A percentile compares a stretch with the other conserved stretches of the same genome.
phyloP scores from a whole-genome alignment of 2,797 vertebrate species.

The Mormyrops boulengeri region DNA sequence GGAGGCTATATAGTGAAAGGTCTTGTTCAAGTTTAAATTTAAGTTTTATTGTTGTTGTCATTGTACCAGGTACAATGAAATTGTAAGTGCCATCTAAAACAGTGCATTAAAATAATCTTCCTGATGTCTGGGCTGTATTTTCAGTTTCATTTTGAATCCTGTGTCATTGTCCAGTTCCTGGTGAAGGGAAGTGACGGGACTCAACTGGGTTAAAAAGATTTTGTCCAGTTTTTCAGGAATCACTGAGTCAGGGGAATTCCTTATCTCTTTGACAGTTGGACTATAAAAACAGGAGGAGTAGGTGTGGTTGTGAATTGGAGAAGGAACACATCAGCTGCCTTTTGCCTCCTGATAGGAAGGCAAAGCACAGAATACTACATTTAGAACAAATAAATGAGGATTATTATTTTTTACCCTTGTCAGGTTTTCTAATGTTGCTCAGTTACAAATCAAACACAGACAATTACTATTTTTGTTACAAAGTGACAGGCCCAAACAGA shows the following conservation, averaged over 20 bases:
- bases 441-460: not conserved
- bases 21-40: not conserved
- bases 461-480: not conserved
- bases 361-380: not conserved
- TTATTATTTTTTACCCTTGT: not conserved
- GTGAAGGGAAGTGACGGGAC: not conserved
- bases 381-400: not conserved
- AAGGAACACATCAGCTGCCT: not conserved
- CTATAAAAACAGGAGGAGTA: not conserved
- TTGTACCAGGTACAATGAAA: too few species aligned
- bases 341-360: not conserved
- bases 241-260: not conserved
- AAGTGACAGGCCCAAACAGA: not conserved
- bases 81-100: too few species aligned
- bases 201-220: not conserved
- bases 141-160: not conserved
- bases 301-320: not conserved
- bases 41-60: too few species aligned
- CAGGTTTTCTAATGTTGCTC: not conserved
- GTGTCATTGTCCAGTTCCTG: not conserved
- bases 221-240: not conserved
- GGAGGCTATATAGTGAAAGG: not conserved
- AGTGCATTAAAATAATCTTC: not conserved
- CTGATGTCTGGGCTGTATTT: not conserved
- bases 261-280: not conserved